phyloP scores from a whole-genome alignment of 2,888 invertebrate genomes.

The Diploptera punctata region DNA sequence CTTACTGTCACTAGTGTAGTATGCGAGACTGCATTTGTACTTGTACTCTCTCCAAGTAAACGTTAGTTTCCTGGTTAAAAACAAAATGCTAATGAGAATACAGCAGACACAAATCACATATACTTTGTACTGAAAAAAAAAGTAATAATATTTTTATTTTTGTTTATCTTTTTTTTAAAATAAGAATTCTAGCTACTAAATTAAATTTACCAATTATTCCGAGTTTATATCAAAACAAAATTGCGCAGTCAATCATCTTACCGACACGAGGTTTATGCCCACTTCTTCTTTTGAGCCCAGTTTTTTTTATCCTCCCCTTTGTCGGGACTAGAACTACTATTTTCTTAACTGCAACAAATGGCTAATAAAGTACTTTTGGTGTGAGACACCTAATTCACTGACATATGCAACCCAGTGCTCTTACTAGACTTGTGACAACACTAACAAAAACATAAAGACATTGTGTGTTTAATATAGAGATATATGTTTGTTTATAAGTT shows the following conservation, averaged over 20 bases:
- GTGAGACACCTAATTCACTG: slow-evolving; percentile 34
- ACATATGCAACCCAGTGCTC: slow-evolving; percentile 34
- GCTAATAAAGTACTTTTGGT: slow-evolving; percentile 40
- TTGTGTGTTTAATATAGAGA: slow-evolving; percentile 25
- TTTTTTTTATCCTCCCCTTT: neutral
- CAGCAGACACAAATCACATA: slow-evolving; percentile 22
- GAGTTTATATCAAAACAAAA: neutral
- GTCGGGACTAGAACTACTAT: slow-evolving; percentile 32
- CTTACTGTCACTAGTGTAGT: slow-evolving; percentile 2
- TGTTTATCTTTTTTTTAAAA: neutral
- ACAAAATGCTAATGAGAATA: slow-evolving; percentile 8
- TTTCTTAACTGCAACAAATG: slow-evolving; percentile 42
- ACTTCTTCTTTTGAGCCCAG: neutral
- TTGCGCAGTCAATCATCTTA: neutral
- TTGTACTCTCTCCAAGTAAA: slow-evolving; percentile 12
- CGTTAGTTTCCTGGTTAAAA: neutral
- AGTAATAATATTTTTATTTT: too few relatives aligned
- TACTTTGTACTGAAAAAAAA: slow-evolving; percentile 17
- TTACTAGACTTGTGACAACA: slow-evolving; percentile 35
- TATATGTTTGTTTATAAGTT: slow-evolving; percentile 1
- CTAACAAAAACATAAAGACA: slow-evolving; percentile 35
- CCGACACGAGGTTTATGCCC: slow-evolving; percentile 1
- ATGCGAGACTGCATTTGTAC: slow-evolving; percentile 30
- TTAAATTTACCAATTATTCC: neutral
- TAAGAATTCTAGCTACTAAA: neutral